phyloP scores from a whole-genome alignment of 2,888 invertebrate species.

The Orthosia gothica region DNA sequence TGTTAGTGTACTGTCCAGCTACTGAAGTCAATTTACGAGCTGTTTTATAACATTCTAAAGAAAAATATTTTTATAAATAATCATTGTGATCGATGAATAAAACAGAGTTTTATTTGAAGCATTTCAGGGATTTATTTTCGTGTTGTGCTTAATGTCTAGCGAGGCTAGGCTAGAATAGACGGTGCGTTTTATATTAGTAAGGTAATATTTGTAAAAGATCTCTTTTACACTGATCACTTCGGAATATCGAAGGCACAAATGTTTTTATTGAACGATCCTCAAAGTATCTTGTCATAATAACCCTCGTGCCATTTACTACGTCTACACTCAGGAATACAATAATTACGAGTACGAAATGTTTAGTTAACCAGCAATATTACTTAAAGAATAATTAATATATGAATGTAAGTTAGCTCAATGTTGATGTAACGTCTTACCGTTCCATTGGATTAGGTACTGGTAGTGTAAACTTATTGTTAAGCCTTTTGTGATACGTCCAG shows the following conservation, averaged over 20 bases:
- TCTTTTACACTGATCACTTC: conserved; percentile 75
- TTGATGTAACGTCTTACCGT: conserved; percentile 89
- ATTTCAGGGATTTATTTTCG: conserved; percentile 88
- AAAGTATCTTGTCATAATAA: conserved; percentile 89
- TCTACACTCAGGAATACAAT: conserved; percentile 86
- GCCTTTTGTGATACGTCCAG: conserved; percentile 91
- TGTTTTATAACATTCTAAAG: conserved; percentile 82
- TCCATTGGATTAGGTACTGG: conserved; percentile 90
- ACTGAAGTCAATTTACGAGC: conserved; percentile 88
- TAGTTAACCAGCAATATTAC: conserved; percentile 90
- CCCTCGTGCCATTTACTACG: conserved; percentile 88
- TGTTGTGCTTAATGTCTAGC: conserved; percentile 89
- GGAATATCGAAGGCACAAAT: conserved; percentile 81
- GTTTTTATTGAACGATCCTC: conserved; percentile 76
- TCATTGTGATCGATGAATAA: conserved; percentile 89
- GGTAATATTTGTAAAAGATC: conserved; percentile 78
- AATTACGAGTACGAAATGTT: conserved; percentile 81
- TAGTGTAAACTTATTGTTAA: conserved; percentile 87
- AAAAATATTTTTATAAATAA: conserved; percentile 88
- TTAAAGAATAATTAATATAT: conserved; percentile 89
- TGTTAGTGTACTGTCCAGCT: conserved; percentile 75
- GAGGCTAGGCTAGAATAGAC: conserved; percentile 85
- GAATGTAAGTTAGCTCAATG: conserved; percentile 91
- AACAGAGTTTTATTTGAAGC: conserved; percentile 91
- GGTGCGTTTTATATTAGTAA: conserved; percentile 81